Evolutionary conservation across 2,113 vertebrate species (phyloP).

Genomic region (Cygnus atratus): DNA sequence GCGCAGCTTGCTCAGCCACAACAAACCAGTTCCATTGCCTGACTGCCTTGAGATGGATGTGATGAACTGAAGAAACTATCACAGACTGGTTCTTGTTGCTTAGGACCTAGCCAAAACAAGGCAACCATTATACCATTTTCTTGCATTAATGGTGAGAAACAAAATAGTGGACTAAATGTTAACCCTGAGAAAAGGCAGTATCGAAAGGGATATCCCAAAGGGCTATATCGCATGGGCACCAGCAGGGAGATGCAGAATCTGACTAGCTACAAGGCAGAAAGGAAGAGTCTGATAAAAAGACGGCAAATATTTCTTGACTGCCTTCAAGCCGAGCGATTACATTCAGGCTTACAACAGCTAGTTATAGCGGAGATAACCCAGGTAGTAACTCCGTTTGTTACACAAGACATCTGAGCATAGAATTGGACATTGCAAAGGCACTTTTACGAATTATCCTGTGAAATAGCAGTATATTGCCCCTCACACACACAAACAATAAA

Average conservation of each 20-base stretch:
- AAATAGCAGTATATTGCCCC: not conserved
- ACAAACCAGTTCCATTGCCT: not conserved
- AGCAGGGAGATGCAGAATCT: not conserved
- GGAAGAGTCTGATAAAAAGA: not conserved
- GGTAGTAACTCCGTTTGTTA: not conserved
- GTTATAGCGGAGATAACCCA: not conserved
- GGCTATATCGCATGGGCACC: not conserved
- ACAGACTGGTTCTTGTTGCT: not conserved
- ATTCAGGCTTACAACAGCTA: not conserved
- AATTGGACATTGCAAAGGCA: not conserved
- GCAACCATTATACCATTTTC: not conserved
- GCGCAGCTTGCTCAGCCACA: not conserved
- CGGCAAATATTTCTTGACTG: not conserved
- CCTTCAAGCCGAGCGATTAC: not conserved
- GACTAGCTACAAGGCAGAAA: not conserved
- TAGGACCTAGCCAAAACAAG: not conserved
- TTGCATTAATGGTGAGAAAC: not conserved
- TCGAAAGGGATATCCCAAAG: not conserved
- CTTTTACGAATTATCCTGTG: not conserved
- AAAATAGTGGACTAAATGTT: not conserved
- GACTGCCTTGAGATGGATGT: accelerated
- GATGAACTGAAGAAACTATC: not conserved
- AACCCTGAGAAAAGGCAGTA: not conserved
- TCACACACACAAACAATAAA: not conserved
- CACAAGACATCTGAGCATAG: not conserved